These are phyloP conservation scores for Trichogramma pretiosum DNA, from an alignment of 1,140 invertebrate species.

Conservation along the genomic window DNA sequence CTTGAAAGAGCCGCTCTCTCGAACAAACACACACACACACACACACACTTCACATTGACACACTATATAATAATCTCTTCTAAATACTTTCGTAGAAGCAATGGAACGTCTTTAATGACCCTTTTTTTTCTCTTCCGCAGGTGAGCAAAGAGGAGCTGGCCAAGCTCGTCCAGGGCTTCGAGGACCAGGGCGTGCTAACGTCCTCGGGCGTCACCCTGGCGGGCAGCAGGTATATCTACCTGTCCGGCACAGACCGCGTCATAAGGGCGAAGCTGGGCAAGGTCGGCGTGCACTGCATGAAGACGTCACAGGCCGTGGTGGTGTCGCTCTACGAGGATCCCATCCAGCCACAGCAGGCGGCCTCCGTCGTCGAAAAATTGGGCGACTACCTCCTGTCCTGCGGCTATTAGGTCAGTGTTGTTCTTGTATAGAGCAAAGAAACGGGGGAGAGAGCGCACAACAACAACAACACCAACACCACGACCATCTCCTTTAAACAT, in stretches of 20 bases:
- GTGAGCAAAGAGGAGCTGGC: constrained; percentile 80
- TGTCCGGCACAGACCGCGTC: constrained; percentile 82
- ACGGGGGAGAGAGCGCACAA: too few species aligned
- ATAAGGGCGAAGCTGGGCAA: constrained; percentile 85
- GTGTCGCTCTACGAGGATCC: constrained; percentile 88
- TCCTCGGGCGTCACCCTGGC: constrained; percentile 80
- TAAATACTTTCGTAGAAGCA: too few species aligned
- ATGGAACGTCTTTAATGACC: too few species aligned
- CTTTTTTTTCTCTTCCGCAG: constrained; percentile 50
- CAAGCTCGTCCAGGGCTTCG: constrained; percentile 78
- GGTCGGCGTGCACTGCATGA: constrained; percentile 88
- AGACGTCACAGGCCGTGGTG: constrained; percentile 86
- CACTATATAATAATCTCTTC: too few species aligned
- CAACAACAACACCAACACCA: too few species aligned
- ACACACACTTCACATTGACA: constrained; percentile 31
- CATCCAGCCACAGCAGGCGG: constrained; percentile 88
- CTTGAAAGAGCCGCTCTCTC: too few species aligned
- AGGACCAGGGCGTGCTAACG: constrained; percentile 74
- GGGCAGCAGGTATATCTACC: constrained; percentile 83
- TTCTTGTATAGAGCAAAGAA: too few species aligned
- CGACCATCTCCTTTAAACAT: too few species aligned
- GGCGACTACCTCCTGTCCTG: constrained; percentile 90
- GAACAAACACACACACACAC: constrained; percentile 22
- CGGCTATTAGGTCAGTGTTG: constrained; percentile 74
- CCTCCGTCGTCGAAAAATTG: constrained; percentile 89